Conservation (phyloP, 2,888 invertebrate species). For the Acleris sparsana region DNA sequence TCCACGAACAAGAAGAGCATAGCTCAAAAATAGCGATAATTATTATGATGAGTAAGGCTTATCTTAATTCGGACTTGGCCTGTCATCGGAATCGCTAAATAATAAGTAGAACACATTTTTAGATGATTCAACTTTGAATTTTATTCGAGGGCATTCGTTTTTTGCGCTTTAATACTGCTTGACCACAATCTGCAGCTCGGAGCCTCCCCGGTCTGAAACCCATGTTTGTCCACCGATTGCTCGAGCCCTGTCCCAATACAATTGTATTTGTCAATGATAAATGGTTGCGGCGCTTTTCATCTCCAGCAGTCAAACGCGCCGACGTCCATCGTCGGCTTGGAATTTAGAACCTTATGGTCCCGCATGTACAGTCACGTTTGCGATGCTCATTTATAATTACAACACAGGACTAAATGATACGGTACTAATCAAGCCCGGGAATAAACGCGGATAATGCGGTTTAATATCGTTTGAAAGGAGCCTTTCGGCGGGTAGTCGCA, state of each 20-base stretch:
- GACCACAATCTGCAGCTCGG: slow-evolving; percentile 34
- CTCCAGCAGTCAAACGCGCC: slow-evolving; percentile 77
- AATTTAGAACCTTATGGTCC: slow-evolving; percentile 50
- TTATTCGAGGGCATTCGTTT: background rate
- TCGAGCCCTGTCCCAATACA: slow-evolving; percentile 77
- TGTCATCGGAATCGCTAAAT: too few relatives aligned
- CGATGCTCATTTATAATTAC: slow-evolving; percentile 69
- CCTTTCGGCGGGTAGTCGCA: slow-evolving; percentile 79
- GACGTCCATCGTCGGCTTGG: slow-evolving; percentile 47
- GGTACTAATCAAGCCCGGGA: slow-evolving; percentile 81
- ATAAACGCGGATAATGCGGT: slow-evolving; percentile 81
- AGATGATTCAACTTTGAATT: too few relatives aligned
- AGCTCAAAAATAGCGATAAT: too few relatives aligned
- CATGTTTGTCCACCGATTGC: slow-evolving; percentile 80
- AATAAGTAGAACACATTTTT: too few relatives aligned
- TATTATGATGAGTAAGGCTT: too few relatives aligned
- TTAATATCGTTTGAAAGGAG: slow-evolving; percentile 80
- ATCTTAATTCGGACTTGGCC: too few relatives aligned
- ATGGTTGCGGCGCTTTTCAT: slow-evolving; percentile 82
- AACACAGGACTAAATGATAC: slow-evolving; percentile 82
- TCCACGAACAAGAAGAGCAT: too few relatives aligned
- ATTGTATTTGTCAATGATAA: slow-evolving; percentile 84
- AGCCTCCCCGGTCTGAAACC: slow-evolving; percentile 58
- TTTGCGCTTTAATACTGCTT: background rate
- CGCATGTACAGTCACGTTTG: slow-evolving; percentile 48